Evolutionary conservation across 2,797 vertebrate species (phyloP).

Genomic region (Pelochelys cantorii): DNA sequence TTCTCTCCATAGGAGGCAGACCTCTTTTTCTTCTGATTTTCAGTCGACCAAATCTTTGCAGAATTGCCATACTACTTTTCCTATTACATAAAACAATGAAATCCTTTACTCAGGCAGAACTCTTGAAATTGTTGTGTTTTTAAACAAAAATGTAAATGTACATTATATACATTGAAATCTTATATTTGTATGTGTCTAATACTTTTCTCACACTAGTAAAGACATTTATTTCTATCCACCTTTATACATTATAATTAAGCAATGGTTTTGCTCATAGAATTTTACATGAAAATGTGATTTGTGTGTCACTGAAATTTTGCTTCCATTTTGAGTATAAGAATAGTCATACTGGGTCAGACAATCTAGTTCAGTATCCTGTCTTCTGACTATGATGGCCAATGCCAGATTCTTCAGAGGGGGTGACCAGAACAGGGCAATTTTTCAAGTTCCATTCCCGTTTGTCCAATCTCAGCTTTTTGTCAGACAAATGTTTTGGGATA

Average conservation of each 20-base stretch:
- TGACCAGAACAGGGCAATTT: neutral
- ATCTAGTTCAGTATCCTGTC: neutral
- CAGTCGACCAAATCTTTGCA: constrained; percentile 61
- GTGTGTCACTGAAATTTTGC: neutral
- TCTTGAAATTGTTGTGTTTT: neutral
- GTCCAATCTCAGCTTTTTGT: neutral
- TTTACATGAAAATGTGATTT: neutral
- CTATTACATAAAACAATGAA: constrained; percentile 44
- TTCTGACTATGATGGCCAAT: neutral
- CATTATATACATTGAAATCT: constrained; percentile 10
- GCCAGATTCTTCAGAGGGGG: neutral
- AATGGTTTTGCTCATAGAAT: neutral
- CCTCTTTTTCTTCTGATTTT: constrained; percentile 61
- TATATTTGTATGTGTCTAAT: constrained; percentile 33
- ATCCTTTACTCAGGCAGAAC: constrained; percentile 52
- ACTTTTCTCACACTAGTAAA: neutral
- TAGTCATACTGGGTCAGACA: neutral
- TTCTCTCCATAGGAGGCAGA: constrained; percentile 52
- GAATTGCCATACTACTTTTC: constrained; percentile 54
- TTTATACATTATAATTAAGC: neutral
- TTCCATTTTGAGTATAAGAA: neutral
- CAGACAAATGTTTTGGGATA: neutral
- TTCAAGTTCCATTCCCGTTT: neutral
- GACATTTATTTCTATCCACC: neutral
- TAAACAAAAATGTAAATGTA: constrained; percentile 48